Base-by-base conservation (phyloP, 2,888 invertebrate species). In the Lapara coniferarum region DNA sequence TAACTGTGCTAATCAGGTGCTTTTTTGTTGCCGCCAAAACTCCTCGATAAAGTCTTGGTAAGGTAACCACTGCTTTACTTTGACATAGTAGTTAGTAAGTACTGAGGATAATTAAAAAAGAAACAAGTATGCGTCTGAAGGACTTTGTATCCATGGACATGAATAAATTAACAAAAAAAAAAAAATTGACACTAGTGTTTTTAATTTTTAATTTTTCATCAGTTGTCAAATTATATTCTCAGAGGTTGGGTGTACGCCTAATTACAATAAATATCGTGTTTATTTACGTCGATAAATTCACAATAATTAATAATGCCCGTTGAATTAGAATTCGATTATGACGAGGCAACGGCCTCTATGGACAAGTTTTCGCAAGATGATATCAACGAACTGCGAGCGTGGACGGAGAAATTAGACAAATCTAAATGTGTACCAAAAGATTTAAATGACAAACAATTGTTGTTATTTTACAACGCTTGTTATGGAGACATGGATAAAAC, bases 381-480 rank as follows among this genome's bases (percentile, higher is more conserved):
- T 78, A 92, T 95, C 44, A 85, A 92, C 71, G 79, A 85, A 74
- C 84, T 95, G 66, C 86, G 85, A 69, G 81, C 86, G 70, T 95
- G 95, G 94, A 88, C 91, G n/a, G 85, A 87, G 73, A 88, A 84
- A 73, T 86, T 93, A 77, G 94, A 94, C 75, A 89, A 87, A 84
- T 83, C 89, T 52, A 93, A 93, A 88, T 91, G 85, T 80, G 89
- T 94, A 73, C 94, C 95, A 25, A 91, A 91, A 78, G 94, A 94
- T 83, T 78, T 94, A 72, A 78, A 94, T 51, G 94, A 95, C 75
- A 95, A 96, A 85, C 96, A 96, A 83, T 88, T 96, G 69, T 93
- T 95, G 49, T 84, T 96, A 58, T 96, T 96, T 81, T 94, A 95
- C 75, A 94, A 96, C 78, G 96, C 96, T 66, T 96, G 96, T 84